Conservation (phyloP, 2,797 vertebrate genomes). For the Anniella stebbinsi region DNA sequence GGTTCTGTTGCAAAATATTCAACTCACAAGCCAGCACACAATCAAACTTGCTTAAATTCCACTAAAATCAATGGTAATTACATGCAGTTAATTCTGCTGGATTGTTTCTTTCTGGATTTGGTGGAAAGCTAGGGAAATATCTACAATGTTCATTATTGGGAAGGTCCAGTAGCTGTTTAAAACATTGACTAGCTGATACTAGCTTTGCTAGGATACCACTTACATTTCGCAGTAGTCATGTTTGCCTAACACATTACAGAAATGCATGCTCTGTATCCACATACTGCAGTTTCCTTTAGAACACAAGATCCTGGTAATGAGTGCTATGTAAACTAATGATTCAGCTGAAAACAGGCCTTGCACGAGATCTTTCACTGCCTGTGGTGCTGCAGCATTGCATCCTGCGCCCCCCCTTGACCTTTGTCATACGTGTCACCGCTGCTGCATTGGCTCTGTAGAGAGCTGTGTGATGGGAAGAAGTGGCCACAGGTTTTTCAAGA, state of each 20-base stretch:
- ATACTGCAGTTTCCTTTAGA: constrained; percentile 46
- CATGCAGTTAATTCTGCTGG: not conserved
- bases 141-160: constrained; percentile 17
- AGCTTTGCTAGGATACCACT: constrained; percentile 43
- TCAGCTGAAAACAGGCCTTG: constrained; percentile 43
- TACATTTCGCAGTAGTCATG: constrained; percentile 50
- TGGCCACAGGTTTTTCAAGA: no score
- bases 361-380: no score
- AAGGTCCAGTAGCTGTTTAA: constrained; percentile 18
- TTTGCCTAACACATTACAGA: constrained; percentile 69
- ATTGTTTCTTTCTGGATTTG: constrained; percentile 12
- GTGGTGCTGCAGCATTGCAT: no score
- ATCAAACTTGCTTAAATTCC: not conserved
- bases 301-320: constrained; percentile 53
- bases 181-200: constrained; percentile 26
- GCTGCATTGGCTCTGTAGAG: no score
- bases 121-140: constrained; percentile 34
- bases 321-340: constrained; percentile 52
- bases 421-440: no score
- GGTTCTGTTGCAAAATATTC: constrained; percentile 34
- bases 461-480: no score
- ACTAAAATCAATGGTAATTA: not conserved
- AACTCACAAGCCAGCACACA: not conserved
- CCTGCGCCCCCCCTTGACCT: no score
- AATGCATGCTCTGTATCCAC: constrained; percentile 41